Conservation (phyloP, 2,888 invertebrate genomes). For the Nesidiocoris tenuis region DNA sequence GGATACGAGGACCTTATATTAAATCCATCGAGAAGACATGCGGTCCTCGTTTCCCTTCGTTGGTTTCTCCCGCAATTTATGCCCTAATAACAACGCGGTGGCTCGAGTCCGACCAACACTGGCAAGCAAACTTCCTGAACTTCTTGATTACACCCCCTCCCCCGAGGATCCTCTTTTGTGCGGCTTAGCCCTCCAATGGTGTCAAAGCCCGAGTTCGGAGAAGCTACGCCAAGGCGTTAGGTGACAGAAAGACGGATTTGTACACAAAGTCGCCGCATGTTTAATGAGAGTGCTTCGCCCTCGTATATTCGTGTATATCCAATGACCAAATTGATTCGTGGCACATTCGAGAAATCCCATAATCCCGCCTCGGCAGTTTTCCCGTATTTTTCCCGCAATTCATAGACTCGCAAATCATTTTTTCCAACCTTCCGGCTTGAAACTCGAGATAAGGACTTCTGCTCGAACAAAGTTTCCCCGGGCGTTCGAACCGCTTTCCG, state of each 20-base stretch:
- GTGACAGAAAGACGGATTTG: not conserved
- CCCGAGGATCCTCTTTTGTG: not conserved
- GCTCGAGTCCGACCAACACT: not conserved
- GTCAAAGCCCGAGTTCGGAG: not conserved
- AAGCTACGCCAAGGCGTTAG: not conserved
- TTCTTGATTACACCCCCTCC: not conserved
- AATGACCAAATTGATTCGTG: too few species aligned
- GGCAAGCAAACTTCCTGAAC: not conserved
- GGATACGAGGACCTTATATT: too few species aligned
- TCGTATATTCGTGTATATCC: too few species aligned
- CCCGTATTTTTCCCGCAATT: too few species aligned
- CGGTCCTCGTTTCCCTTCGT: not conserved
- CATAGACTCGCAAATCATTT: not conserved
- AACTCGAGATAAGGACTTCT: not conserved
- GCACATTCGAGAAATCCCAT: too few species aligned
- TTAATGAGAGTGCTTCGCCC: too few species aligned
- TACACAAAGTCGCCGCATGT: not conserved
- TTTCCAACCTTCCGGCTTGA: not conserved
- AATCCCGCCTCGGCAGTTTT: too few species aligned
- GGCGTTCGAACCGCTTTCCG: not conserved
- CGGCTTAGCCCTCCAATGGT: not conserved
- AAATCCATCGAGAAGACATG: not conserved
- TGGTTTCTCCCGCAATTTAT: not conserved
- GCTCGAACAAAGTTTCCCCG: not conserved
- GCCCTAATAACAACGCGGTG: not conserved